These are phyloP conservation scores for Ormia ochracea DNA, from an alignment of 2,888 invertebrate genomes.

Conservation along the genomic window DNA sequence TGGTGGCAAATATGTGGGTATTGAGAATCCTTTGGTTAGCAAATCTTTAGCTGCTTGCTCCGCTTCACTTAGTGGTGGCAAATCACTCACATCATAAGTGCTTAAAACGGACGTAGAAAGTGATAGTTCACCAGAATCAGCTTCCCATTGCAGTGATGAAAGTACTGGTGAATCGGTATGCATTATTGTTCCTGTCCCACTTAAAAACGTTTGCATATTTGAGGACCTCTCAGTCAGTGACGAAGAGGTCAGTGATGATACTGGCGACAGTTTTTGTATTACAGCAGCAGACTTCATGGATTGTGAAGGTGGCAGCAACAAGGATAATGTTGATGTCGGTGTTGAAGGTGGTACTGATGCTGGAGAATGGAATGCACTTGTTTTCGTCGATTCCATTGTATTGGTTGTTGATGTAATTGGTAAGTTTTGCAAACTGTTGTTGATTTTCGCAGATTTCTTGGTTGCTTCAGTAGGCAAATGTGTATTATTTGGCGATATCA, in stretches of 20 bases:
- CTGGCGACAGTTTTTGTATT: slow-evolving; percentile 37
- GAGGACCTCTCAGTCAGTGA: slow-evolving; percentile 38
- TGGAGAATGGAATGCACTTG: slow-evolving; percentile 15
- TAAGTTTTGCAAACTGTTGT: slow-evolving; percentile 46
- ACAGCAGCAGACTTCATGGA: slow-evolving; percentile 47
- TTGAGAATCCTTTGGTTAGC: slow-evolving; percentile 73
- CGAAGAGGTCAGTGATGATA: slow-evolving; percentile 60
- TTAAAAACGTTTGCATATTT: slow-evolving; percentile 29
- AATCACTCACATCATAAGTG: slow-evolving; percentile 52
- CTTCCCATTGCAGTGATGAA: slow-evolving; percentile 32
- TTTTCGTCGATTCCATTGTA: slow-evolving; percentile 4
- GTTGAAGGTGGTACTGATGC: slow-evolving; percentile 4
- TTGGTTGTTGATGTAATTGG: slow-evolving; percentile 34
- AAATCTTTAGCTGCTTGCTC: slow-evolving; percentile 67
- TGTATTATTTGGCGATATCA: slow-evolving; percentile 24
- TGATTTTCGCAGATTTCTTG: slow-evolving; percentile 53
- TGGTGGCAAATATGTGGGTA: slow-evolving; percentile 73
- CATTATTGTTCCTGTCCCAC: slow-evolving; percentile 26
- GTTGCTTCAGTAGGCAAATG: slow-evolving; percentile 37
- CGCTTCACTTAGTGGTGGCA: slow-evolving; percentile 56
- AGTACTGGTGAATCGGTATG: slow-evolving; percentile 28
- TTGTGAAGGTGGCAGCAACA: slow-evolving; percentile 3
- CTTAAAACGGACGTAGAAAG: slow-evolving; percentile 47
- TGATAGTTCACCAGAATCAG: slow-evolving; percentile 52
- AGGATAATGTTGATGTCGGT: slow-evolving; percentile 5